These are phyloP conservation scores for Ondatra zibethicus DNA, from an alignment of 2,113 vertebrate genomes.

Conservation along the genomic window DNA sequence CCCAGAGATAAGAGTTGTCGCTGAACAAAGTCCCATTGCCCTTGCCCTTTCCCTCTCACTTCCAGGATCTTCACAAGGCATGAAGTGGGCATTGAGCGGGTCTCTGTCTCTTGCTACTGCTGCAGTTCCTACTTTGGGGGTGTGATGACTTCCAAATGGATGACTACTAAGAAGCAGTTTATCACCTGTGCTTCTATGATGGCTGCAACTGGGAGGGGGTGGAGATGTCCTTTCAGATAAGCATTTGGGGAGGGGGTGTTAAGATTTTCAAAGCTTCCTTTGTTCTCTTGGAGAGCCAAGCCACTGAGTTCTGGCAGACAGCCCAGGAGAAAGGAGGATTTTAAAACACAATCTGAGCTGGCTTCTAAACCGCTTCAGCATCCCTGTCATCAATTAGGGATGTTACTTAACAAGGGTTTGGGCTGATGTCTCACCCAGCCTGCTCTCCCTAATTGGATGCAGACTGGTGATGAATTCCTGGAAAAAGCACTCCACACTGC, in stretches of 20 bases:
- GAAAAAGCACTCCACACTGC: conserved; percentile 63
- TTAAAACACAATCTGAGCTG: conserved; percentile 81
- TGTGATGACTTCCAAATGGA: conserved; percentile 64
- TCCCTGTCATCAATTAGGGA: conserved; percentile 80
- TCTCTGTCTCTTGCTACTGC: not conserved
- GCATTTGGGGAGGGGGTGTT: conserved; percentile 75
- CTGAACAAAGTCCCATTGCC: conserved; percentile 65
- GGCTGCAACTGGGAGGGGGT: conserved; percentile 80
- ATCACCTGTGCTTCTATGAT: conserved; percentile 88
- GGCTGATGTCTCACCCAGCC: conserved; percentile 71
- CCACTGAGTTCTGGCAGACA: conserved; percentile 74
- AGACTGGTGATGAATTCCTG: conserved; percentile 78
- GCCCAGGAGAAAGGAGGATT: conserved; percentile 81
- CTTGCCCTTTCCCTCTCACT: not conserved
- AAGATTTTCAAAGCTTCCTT: conserved; percentile 87
- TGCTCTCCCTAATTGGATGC: conserved; percentile 78
- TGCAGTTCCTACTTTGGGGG: not conserved
- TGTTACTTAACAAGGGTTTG: conserved; percentile 81
- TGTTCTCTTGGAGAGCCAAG: conserved; percentile 85
- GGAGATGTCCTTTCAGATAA: conserved; percentile 89
- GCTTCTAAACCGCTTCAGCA: conserved; percentile 73
- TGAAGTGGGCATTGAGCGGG: not conserved
- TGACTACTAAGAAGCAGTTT: conserved; percentile 82
- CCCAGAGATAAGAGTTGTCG: conserved; percentile 48
- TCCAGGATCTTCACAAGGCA: conserved; percentile 22